Evolutionary conservation across 2,113 vertebrate species (phyloP).

Genomic region (Hystrix cristata): DNA sequence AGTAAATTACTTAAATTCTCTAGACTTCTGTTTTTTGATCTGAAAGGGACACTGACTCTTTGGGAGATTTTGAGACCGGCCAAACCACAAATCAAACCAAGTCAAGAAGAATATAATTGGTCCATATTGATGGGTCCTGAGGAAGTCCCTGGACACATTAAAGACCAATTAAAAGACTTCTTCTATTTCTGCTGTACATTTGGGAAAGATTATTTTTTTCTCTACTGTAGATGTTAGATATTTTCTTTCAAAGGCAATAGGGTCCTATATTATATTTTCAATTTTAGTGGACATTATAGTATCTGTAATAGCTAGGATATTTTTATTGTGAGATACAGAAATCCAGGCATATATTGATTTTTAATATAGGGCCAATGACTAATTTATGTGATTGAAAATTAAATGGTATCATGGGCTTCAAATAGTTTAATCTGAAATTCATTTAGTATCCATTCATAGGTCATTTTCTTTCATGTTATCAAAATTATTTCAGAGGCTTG

Average conservation of each 20-base stretch:
- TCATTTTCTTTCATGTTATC: neutral
- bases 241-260: neutral
- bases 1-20: neutral
- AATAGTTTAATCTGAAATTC: neutral
- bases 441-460: neutral
- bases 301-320: neutral
- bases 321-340: neutral
- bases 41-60: neutral
- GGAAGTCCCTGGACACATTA: neutral
- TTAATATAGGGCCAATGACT: neutral
- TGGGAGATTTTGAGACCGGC: neutral
- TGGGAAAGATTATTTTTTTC: neutral
- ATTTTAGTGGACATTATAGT: neutral
- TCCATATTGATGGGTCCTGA: neutral
- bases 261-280: neutral
- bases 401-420: neutral
- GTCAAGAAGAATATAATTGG: neutral
- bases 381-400: neutral
- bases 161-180: neutral
- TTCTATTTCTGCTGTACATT: neutral
- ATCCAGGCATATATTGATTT: neutral
- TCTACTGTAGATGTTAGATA: neutral
- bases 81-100: neutral
- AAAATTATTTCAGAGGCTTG: neutral
- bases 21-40: neutral